These are phyloP conservation scores for Brienomyrus brachyistius DNA, from an alignment of 2,113 vertebrate genomes.

Conservation along the genomic window DNA sequence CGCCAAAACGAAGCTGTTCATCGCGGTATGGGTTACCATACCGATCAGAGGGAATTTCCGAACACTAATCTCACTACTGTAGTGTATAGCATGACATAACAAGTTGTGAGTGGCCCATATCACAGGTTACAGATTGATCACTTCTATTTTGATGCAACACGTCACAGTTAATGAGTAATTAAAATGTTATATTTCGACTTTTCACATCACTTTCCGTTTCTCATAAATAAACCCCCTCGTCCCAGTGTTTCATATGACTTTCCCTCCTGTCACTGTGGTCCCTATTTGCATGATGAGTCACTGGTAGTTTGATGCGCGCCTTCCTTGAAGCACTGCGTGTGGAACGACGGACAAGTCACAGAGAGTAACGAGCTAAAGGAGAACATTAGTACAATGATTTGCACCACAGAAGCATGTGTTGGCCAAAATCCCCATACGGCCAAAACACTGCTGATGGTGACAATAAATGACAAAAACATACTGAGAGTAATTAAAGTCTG, in stretches of 20 bases:
- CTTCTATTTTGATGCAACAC: not conserved
- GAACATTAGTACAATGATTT: not conserved
- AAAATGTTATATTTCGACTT: not conserved
- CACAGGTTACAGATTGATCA: not conserved
- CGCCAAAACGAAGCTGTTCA: not conserved
- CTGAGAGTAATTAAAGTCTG: not conserved
- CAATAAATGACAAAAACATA: not conserved
- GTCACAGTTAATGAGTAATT: not conserved
- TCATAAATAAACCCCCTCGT: constrained; percentile 6
- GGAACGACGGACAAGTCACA: not conserved
- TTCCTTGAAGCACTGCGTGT: not conserved
- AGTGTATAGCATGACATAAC: not conserved
- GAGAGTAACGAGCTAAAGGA: not conserved
- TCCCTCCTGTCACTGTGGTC: not conserved
- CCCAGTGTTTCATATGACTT: not conserved
- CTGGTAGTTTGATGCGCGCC: not conserved
- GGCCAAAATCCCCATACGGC: not conserved
- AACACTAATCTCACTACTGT: not conserved
- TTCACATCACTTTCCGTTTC: constrained; percentile 4
- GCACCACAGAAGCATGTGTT: not conserved
- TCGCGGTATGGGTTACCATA: not conserved
- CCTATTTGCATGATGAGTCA: constrained; percentile 20
- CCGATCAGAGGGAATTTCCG: not conserved
- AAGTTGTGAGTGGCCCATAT: not conserved
- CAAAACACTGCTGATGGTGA: not conserved